phyloP scores from a whole-genome alignment of 2,797 vertebrate species.

The Anguilla megastoma region DNA sequence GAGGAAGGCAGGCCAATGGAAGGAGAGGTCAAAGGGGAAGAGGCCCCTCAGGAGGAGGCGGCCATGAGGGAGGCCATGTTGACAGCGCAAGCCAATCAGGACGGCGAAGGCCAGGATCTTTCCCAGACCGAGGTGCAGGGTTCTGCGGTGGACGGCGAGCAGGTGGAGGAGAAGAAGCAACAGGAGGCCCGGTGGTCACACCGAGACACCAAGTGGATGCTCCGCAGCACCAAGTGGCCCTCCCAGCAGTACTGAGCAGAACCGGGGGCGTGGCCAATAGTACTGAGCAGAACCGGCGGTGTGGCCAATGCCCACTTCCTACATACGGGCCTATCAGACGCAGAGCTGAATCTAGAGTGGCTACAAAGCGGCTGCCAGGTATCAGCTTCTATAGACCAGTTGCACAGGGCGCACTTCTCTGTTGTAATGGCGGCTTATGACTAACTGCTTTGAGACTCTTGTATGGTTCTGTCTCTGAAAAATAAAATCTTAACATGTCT shows the following conservation, averaged over 20 bases:
- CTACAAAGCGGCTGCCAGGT: not conserved
- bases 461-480: not conserved
- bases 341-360: not conserved
- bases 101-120: not conserved
- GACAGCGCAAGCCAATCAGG: not conserved
- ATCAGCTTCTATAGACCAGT: not conserved
- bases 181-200: not conserved
- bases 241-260: constrained; percentile 2
- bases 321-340: not conserved
- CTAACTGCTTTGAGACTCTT: not conserved
- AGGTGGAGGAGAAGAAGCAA: not conserved
- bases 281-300: not conserved
- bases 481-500: constrained; percentile 8
- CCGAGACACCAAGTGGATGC: not conserved
- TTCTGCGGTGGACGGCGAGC: not conserved
- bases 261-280: not conserved
- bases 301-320: not conserved
- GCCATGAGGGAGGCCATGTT: not conserved
- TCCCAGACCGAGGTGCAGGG: not conserved
- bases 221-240: constrained; percentile 19
- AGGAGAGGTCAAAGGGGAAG: not conserved
- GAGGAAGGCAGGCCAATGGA: not conserved
- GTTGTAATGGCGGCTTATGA: not conserved
- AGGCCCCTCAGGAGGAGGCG: not conserved
- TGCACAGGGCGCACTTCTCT: not conserved